phyloP scores from a whole-genome alignment of 1,140 invertebrate species.

The Adoxophyes honmai region DNA sequence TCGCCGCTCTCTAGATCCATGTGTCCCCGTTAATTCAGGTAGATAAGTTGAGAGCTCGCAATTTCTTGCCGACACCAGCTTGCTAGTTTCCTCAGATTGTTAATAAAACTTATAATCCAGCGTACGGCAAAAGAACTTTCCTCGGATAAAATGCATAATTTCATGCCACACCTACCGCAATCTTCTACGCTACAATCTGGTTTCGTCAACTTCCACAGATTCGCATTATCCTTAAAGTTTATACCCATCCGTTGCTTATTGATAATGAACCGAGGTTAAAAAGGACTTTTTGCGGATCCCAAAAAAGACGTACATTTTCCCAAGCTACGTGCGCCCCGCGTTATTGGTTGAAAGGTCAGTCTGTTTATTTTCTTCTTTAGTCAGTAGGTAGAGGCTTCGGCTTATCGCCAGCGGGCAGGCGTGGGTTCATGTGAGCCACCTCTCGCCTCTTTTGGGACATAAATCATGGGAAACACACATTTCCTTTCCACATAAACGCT shows the following conservation, averaged over 20 bases:
- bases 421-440: conserved; percentile 49
- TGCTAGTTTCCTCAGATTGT: conserved; percentile 12
- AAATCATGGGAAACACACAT: conserved; percentile 74
- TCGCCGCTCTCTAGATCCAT: neutral
- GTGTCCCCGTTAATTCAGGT: conserved; percentile 12
- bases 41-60: conserved; percentile 14
- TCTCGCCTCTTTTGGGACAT: conserved; percentile 63
- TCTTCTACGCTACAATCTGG: no score
- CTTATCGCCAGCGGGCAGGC: conserved; percentile 68
- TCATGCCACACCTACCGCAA: neutral
- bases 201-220: no score
- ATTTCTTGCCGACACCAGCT: conserved; percentile 14
- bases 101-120: conserved; percentile 8
- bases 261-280: no score
- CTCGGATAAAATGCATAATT: conserved; percentile 2
- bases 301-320: neutral
- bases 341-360: conserved; percentile 51
- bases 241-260: no score
- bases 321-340: conserved; percentile 29
- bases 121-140: neutral
- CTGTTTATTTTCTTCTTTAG: conserved; percentile 71
- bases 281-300: neutral
- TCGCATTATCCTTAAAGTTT: no score
- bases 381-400: conserved; percentile 51
- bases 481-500: conserved; percentile 65